Evolutionary conservation across 2,113 vertebrate genomes (phyloP).

Genomic region (Chinchilla lanigera): DNA sequence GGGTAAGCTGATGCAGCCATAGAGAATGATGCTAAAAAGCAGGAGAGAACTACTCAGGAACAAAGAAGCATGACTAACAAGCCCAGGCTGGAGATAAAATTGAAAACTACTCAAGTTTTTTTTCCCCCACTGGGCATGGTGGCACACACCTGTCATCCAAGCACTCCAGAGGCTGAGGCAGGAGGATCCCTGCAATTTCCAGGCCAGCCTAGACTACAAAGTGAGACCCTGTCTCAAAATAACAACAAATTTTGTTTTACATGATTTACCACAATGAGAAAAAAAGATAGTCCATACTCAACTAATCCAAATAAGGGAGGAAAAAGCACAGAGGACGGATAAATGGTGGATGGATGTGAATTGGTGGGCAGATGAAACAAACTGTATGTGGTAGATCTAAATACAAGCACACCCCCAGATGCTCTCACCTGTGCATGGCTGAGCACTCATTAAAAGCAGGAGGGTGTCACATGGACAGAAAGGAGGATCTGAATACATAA

Average conservation of each 20-base stretch:
- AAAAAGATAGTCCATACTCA: background rate
- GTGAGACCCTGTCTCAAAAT: background rate
- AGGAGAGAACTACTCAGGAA: accelerated
- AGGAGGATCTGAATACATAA: background rate
- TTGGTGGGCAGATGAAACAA: background rate
- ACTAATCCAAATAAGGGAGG: background rate
- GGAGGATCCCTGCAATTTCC: background rate
- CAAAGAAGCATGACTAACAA: background rate
- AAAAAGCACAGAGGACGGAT: background rate
- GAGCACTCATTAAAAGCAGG: background rate
- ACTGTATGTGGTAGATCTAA: background rate
- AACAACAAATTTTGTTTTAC: background rate
- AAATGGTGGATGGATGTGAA: background rate
- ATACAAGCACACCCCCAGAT: background rate
- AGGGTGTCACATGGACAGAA: background rate
- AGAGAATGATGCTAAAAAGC: accelerated
- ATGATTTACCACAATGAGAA: background rate
- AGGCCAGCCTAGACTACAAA: background rate
- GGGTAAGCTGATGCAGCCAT: background rate
- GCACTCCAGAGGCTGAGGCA: background rate
- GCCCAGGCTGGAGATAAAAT: too few species aligned
- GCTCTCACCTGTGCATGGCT: too few species aligned
- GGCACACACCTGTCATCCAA: background rate
- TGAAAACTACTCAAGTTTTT: background rate
- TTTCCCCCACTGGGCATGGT: background rate